Evolutionary conservation across 2,888 invertebrate species (phyloP).

Genomic region (Cantharis lateralis): DNA sequence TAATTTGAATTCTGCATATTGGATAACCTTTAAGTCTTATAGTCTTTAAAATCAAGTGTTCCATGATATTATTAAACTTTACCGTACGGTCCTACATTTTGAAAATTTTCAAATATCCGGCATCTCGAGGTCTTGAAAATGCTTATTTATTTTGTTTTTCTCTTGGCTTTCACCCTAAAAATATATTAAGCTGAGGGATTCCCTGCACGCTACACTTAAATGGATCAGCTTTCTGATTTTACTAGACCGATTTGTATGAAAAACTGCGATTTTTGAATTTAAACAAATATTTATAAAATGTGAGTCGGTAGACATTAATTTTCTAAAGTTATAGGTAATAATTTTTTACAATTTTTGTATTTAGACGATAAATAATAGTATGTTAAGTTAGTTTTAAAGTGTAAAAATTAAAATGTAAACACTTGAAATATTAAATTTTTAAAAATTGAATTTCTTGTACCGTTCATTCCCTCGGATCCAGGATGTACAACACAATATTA

Average conservation of each 20-base stretch:
- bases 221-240: background rate
- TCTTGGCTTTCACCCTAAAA: background rate
- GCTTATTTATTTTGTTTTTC: background rate
- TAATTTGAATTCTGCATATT: background rate
- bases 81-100: too few relatives aligned
- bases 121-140: too few relatives aligned
- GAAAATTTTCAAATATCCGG: too few relatives aligned
- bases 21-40: background rate
- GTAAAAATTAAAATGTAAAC: conserved; percentile 1
- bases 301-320: background rate
- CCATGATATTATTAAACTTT: too few relatives aligned
- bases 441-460: background rate
- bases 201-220: background rate
- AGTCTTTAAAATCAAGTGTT: too few relatives aligned
- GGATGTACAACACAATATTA: too few relatives aligned
- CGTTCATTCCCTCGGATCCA: too few relatives aligned
- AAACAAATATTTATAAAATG: background rate
- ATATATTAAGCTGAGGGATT: background rate
- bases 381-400: background rate
- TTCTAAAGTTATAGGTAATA: background rate
- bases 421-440: background rate
- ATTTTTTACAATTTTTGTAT: conserved; percentile 1
- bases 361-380: background rate
- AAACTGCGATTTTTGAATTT: background rate
- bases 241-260: background rate